A percentile compares a stretch with the other conserved stretches of the same genome.
Conservation (phyloP, 2,888 invertebrate species). For the Drosophila nr. medialis region DNA sequence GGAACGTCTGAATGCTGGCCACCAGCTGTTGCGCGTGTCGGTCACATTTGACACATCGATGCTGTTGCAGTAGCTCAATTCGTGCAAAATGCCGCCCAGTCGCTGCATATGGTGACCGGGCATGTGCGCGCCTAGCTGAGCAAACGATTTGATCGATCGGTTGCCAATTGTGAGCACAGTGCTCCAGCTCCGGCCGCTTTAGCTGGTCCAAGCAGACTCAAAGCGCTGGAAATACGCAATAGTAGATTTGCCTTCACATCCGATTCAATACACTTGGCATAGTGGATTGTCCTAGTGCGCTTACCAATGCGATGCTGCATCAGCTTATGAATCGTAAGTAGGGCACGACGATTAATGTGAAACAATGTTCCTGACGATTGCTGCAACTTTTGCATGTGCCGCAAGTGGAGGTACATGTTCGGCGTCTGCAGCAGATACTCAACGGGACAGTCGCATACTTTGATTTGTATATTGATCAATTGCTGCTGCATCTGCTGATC, state of each 20-base stretch:
- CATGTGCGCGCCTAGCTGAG: no score
- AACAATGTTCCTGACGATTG: no score
- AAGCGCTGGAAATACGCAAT: slow-evolving; percentile 62
- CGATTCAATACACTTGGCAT: slow-evolving; percentile 21
- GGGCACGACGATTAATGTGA: no score
- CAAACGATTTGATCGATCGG: no score
- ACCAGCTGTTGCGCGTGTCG: slow-evolving; percentile 45
- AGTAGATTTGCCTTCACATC: slow-evolving; percentile 37
- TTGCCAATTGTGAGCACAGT: no score
- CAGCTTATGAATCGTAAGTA: no score
- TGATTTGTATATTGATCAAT: slow-evolving; percentile 74
- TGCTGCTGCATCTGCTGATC: slow-evolving; percentile 66
- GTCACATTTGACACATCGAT: no score
- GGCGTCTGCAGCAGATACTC: slow-evolving; percentile 84
- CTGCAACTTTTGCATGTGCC: slow-evolving; percentile 67
- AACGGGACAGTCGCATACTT: slow-evolving; percentile 82
- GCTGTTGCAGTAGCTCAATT: no score
- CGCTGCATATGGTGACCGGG: no score
- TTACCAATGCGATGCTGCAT: no score
- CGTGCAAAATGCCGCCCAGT: no score
- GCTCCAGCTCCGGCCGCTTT: slow-evolving; percentile 22
- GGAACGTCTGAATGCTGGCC: slow-evolving; percentile 56
- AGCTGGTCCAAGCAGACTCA: slow-evolving; percentile 50
- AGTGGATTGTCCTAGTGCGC: no score
- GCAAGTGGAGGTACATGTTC: slow-evolving; percentile 75